Percentiles rank a stretch among this genome's conserved stretches.
Evolutionary conservation across 2,888 invertebrate genomes (phyloP).

Genomic region (Watsonalla cultraria): DNA sequence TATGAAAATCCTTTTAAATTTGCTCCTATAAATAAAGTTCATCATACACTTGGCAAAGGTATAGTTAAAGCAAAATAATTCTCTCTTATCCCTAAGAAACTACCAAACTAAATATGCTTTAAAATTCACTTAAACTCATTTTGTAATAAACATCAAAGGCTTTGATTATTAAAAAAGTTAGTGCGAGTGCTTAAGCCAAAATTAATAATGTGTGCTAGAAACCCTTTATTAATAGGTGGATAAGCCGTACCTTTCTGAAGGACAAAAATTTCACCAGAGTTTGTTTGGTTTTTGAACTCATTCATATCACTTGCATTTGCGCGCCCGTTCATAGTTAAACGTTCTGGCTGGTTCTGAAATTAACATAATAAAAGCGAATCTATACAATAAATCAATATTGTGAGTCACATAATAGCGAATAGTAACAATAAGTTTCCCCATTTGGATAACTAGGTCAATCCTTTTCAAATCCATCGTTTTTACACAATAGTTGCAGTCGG

Average conservation of each 20-base stretch:
- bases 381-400: constrained; percentile 37
- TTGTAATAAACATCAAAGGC: too few relatives aligned
- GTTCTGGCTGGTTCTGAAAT: constrained; percentile 40
- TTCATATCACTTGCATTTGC: constrained; percentile 16
- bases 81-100: not conserved
- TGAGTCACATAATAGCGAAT: constrained; percentile 41
- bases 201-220: too few relatives aligned
- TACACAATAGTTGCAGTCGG: constrained; percentile 50
- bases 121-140: too few relatives aligned
- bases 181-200: too few relatives aligned
- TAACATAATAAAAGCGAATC: constrained; percentile 23
- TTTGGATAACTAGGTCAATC: constrained; percentile 60
- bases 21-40: constrained; percentile 30
- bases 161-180: too few relatives aligned
- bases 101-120: not conserved
- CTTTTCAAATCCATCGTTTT: constrained; percentile 49
- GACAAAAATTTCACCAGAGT: constrained; percentile 6
- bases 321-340: constrained; percentile 20
- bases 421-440: constrained; percentile 44
- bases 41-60: not conserved
- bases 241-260: not conserved
- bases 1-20: constrained; percentile 36
- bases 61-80: constrained; percentile 2
- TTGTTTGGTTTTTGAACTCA: constrained; percentile 11
- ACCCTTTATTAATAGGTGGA: too few relatives aligned